Percentiles rank a stretch among this genome's conserved stretches.
Evolutionary conservation across 2,888 invertebrate species (phyloP).

Genomic region (Melinopterus prodromus): DNA sequence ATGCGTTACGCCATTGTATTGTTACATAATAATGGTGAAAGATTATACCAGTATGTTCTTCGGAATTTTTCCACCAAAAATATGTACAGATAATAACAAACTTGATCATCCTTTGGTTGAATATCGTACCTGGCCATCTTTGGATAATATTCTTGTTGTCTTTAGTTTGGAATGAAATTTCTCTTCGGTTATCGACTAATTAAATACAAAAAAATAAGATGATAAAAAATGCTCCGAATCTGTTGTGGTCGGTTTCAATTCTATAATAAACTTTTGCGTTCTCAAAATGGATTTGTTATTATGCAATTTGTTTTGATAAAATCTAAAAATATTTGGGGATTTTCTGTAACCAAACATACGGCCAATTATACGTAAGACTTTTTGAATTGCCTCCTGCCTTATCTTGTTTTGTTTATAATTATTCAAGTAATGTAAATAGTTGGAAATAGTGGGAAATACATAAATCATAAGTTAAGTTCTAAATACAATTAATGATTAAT

Average conservation of each 20-base stretch:
- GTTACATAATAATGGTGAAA: neutral
- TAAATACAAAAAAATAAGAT: too few relatives aligned
- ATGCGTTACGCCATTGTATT: neutral
- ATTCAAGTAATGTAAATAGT: too few relatives aligned
- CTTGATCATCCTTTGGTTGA: neutral
- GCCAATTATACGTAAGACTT: neutral
- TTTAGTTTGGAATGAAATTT: too few relatives aligned
- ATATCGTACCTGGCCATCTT: neutral
- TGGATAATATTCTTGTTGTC: too few relatives aligned
- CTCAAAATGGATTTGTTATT: neutral
- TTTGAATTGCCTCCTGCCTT: neutral
- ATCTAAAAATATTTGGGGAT: neutral
- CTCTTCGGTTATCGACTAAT: too few relatives aligned
- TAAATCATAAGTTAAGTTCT: too few relatives aligned
- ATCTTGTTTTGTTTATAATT: neutral
- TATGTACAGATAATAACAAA: neutral
- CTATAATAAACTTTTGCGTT: neutral
- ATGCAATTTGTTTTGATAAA: neutral
- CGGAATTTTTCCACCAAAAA: neutral
- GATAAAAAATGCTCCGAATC: neutral
- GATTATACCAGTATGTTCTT: neutral
- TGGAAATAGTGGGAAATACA: too few relatives aligned
- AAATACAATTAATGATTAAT: too few relatives aligned
- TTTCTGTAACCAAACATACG: neutral
- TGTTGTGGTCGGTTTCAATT: neutral